These are phyloP conservation scores for Smutsia temminckii DNA, from an alignment of 2,797 vertebrate species.

Conservation along the genomic window DNA sequence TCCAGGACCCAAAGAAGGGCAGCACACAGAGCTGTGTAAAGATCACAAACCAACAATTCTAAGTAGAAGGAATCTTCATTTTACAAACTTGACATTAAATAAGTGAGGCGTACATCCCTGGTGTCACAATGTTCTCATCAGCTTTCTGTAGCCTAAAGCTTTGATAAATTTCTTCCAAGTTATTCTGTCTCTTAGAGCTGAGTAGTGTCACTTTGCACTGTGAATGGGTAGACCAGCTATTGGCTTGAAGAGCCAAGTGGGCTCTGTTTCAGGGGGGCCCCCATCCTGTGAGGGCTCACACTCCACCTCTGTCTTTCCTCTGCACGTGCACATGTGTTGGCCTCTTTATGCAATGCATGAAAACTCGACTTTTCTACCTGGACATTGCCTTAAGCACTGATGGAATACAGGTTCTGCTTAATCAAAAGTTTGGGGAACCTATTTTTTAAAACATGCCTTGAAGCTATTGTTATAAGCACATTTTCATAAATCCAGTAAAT, in stretches of 20 bases:
- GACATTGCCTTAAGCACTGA: not conserved
- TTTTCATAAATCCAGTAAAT: constrained; percentile 55
- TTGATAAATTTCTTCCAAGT: not conserved
- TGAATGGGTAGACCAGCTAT: not conserved
- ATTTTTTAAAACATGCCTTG: not conserved
- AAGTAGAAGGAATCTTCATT: not conserved
- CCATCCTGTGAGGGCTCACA: not conserved
- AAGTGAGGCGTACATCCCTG: not conserved
- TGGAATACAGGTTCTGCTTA: not conserved
- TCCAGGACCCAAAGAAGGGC: not conserved
- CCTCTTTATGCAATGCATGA: not conserved
- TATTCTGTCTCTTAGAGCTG: not conserved
- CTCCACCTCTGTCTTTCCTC: not conserved
- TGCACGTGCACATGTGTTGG: not conserved
- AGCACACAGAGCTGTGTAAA: not conserved
- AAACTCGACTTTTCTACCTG: not conserved
- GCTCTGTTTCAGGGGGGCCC: not conserved
- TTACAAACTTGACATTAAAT: not conserved
- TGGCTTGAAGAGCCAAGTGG: not conserved
- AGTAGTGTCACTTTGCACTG: not conserved
- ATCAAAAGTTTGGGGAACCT: not conserved
- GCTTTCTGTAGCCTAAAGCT: not conserved
- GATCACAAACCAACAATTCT: not conserved
- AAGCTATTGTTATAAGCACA: constrained; percentile 29
- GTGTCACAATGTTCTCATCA: not conserved